phyloP scores from a whole-genome alignment of 2,797 vertebrate genomes.

The Protonibea diacanthus region DNA sequence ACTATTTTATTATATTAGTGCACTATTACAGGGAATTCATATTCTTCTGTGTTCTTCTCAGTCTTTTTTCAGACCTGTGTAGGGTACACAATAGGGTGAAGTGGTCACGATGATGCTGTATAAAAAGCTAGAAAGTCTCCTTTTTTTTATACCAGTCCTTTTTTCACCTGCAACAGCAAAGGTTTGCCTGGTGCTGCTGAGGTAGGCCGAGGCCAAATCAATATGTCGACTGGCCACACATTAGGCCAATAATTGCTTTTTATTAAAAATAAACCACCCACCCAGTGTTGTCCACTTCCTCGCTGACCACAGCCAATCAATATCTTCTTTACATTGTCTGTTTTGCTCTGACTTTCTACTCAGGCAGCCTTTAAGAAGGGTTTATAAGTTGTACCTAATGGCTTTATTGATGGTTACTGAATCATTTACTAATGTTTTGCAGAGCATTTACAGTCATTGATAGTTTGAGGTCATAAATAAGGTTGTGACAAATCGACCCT shows the following conservation, averaged over 20 bases:
- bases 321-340: not conserved
- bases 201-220: conserved; percentile 20
- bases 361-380: not conserved
- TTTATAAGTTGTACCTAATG: not conserved
- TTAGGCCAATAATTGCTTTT: conserved; percentile 37
- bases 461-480: not conserved
- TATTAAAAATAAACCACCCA: conserved; percentile 39
- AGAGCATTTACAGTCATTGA: not conserved
- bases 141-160: not conserved
- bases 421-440: not conserved
- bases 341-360: not conserved
- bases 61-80: too few species aligned
- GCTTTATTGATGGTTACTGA: not conserved
- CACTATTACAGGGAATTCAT: too few species aligned
- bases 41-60: too few species aligned
- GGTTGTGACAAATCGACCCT: not conserved
- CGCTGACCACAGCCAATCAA: conserved; percentile 15
- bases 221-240: conserved; percentile 12
- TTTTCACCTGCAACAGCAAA: conserved; percentile 16
- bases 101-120: conserved; percentile 24
- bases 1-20: too few species aligned
- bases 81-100: not conserved
- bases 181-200: conserved; percentile 12
- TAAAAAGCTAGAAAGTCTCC: not conserved
- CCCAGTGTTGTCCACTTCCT: not conserved